Evolutionary conservation across 2,113 vertebrate species (phyloP).

Genomic region (Azemiops feae): DNA sequence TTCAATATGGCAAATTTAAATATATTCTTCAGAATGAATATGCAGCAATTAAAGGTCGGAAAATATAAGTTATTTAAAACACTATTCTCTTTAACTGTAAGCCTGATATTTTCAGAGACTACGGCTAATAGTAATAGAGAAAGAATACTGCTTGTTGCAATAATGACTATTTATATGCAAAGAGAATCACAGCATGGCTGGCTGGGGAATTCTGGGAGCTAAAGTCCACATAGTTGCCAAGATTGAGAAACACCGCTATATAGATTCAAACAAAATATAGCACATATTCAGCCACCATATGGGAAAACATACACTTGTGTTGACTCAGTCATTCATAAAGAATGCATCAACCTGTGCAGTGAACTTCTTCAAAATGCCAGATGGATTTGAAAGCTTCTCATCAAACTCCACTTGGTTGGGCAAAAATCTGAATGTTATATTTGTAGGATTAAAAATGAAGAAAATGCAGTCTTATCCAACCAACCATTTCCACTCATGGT

Average conservation of each 20-base stretch:
- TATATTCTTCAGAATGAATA: constrained; percentile 7
- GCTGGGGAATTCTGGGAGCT: neutral
- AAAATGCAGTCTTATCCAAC: neutral
- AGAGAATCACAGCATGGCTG: constrained; percentile 9
- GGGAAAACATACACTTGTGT: constrained; percentile 43
- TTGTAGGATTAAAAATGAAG: neutral
- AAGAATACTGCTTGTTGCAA: constrained; percentile 14
- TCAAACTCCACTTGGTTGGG: constrained; percentile 5
- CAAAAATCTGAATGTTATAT: constrained; percentile 10
- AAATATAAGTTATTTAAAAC: neutral
- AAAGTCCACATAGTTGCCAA: neutral
- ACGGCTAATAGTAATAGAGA: constrained; percentile 14
- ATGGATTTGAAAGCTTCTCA: constrained; percentile 32
- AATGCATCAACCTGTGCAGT: constrained; percentile 24
- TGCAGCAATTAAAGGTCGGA: neutral
- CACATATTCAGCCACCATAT: constrained; percentile 63
- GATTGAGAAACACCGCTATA: constrained; percentile 41
- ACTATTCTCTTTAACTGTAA: neutral
- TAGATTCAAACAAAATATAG: constrained; percentile 65
- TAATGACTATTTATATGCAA: constrained; percentile 25
- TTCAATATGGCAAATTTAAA: neutral
- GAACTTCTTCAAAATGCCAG: constrained; percentile 45
- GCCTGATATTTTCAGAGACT: neutral
- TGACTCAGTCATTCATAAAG: constrained; percentile 58
- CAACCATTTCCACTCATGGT: neutral